Evolutionary conservation across 2,113 vertebrate species (phyloP).

Genomic region (Hippocampus abdominalis): DNA sequence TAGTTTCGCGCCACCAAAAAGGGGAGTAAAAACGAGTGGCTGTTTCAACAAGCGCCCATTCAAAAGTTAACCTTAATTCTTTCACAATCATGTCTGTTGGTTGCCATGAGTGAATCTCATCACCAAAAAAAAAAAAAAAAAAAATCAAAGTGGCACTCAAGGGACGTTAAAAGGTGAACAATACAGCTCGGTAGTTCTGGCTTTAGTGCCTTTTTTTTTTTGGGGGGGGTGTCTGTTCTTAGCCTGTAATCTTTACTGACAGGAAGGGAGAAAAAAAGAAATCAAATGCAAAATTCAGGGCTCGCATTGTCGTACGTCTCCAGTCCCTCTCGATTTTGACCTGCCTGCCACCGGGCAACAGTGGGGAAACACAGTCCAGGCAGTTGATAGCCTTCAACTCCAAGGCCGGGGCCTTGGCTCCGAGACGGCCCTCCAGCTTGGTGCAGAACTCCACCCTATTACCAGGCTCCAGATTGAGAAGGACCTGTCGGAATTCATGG

Average conservation of each 20-base stretch:
- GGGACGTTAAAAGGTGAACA: background rate
- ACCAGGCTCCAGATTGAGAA: slow-evolving; percentile 83
- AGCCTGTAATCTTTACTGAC: slow-evolving; percentile 71
- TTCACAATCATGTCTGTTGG: background rate
- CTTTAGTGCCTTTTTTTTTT: too few relatives aligned
- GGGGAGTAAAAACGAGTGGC: background rate
- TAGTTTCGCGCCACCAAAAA: background rate
- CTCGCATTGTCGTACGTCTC: slow-evolving; percentile 79
- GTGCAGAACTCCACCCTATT: slow-evolving; percentile 92
- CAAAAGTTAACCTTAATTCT: background rate
- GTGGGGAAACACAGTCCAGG: slow-evolving; percentile 82
- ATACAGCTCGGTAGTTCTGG: background rate
- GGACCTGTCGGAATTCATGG: slow-evolving; percentile 85
- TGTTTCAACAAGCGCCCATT: background rate
- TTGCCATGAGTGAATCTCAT: background rate
- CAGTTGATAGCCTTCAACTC: slow-evolving; percentile 94
- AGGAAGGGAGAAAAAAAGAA: slow-evolving; percentile 96
- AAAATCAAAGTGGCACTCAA: background rate
- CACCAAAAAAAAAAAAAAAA: background rate
- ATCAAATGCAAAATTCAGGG: slow-evolving; percentile 91
- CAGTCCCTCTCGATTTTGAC: slow-evolving; percentile 93
- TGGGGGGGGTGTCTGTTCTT: slow-evolving; percentile 15
- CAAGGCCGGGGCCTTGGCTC: slow-evolving; percentile 85
- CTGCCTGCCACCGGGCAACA: slow-evolving; percentile 75
- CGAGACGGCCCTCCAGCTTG: slow-evolving; percentile 88